phyloP scores from a whole-genome alignment of 2,797 vertebrate genomes.

The Sebastes matsubarae region DNA sequence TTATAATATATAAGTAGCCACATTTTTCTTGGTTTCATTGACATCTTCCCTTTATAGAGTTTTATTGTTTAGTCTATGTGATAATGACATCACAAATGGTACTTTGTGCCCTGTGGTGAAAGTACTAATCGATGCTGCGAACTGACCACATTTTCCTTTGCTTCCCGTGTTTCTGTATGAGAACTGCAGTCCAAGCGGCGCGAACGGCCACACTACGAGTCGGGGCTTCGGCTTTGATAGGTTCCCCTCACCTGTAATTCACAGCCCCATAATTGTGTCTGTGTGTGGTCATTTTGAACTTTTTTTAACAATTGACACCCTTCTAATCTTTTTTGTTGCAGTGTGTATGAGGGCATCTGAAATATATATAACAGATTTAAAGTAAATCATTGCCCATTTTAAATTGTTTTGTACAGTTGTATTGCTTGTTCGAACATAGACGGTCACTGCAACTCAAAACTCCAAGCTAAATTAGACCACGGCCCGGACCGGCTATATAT shows the following conservation, averaged over 20 bases:
- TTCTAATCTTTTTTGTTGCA: not conserved
- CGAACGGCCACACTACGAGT: not conserved
- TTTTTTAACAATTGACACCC: too few relatives aligned
- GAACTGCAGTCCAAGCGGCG: not conserved
- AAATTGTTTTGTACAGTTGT: not conserved
- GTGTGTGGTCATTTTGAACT: not conserved
- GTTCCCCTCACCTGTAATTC: not conserved
- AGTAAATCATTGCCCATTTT: not conserved
- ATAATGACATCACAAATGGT: not conserved
- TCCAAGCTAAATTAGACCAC: not conserved
- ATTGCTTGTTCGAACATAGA: not conserved
- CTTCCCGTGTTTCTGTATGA: not conserved
- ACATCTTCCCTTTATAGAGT: not conserved
- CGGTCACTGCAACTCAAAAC: not conserved
- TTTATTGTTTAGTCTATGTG: not conserved
- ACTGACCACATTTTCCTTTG: not conserved
- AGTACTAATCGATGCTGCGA: not conserved
- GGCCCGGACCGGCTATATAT: not conserved
- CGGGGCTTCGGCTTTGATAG: too few relatives aligned
- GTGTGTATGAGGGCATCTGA: not conserved
- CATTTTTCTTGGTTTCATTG: not conserved
- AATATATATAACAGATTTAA: not conserved
- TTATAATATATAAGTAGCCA: not conserved
- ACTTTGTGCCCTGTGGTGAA: not conserved
- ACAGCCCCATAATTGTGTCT: not conserved